Evolutionary conservation across 2,797 vertebrate genomes (phyloP).

Genomic region (Bradypus variegatus): DNA sequence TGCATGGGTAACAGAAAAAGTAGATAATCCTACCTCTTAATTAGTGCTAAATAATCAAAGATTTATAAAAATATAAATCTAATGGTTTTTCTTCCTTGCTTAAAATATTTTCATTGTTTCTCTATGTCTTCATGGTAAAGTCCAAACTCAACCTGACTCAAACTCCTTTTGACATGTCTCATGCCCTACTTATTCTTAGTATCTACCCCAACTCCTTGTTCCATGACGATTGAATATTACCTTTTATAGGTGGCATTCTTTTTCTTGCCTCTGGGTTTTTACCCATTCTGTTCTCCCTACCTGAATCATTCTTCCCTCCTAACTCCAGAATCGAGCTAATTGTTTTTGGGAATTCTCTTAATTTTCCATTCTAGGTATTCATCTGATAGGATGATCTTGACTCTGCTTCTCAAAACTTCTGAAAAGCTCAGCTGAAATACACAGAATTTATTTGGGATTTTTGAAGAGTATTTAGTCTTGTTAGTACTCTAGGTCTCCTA

Average conservation of each 20-base stretch:
- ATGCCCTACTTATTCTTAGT: background rate
- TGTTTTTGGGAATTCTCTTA: conserved; percentile 21
- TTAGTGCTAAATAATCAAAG: conserved; percentile 4
- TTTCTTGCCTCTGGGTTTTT: background rate
- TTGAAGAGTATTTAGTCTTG: conserved; percentile 8
- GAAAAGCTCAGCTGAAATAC: background rate
- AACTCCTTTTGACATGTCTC: background rate
- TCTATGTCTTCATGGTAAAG: background rate
- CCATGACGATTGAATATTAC: background rate
- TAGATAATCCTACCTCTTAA: background rate
- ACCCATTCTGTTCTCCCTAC: background rate
- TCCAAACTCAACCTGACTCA: background rate
- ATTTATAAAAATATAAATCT: background rate
- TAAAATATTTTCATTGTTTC: background rate
- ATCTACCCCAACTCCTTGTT: background rate
- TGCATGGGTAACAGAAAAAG: background rate
- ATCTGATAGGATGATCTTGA: background rate
- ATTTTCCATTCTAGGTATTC: background rate
- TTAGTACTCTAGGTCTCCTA: background rate
- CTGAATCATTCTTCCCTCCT: background rate
- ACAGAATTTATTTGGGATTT: conserved; percentile 36
- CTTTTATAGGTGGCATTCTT: background rate
- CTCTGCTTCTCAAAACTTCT: conserved; percentile 28
- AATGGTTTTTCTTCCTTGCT: background rate
- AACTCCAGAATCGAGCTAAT: background rate